Base-by-base conservation (phyloP, 2,113 vertebrate species). In the Pardalotus punctatus region DNA sequence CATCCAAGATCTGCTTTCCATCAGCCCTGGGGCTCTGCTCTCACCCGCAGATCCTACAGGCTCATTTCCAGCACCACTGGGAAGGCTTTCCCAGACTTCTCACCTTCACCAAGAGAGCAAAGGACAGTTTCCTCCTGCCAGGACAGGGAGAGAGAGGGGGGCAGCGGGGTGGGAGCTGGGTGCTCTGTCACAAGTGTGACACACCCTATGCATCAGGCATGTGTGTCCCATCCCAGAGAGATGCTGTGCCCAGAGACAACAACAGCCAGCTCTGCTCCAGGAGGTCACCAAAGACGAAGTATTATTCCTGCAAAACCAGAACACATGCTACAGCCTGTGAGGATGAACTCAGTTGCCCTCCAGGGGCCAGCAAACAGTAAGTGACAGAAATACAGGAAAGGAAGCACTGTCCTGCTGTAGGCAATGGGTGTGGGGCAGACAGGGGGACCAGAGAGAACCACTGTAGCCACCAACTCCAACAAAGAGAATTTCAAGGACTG, bases 181-280 rank as follows among this genome's bases (percentile, higher is more conserved):
- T 1, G 2, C 16, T 66, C 74, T 47, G 27, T 28, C 85, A 76
- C 3, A 1, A 85, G 21, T 9, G 27, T 29, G 24, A 27, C 56
- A 70, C 2, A 0, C 42, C 36, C 45, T 31, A 4, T 25, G 51
- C 57, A 3, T 15, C 3, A 4, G 65, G 25, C 5, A 0, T 0
- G 0, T 14, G 21, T 62, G 50, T 54, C 51, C 51, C 38, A 21
- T 5, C 11, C 11, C 42, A 78, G 38, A 76, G 67, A 65, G 40
- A 0, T 14, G 50, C 45, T 78, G 64, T 54, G 60, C 42, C 53
- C 90, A 72, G 48, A 69, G 23, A 42, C 1, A 5, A 9, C 31
- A 80, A 62, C 83, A 80, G n/a, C 24, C 66, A 85, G 54, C 45
- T 83, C 60, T 88, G 45, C 40, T 64, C 42, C 38, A 66, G 71